Base-by-base conservation (phyloP, 1,140 invertebrate genomes). In the Calephelis virginiensis region DNA sequence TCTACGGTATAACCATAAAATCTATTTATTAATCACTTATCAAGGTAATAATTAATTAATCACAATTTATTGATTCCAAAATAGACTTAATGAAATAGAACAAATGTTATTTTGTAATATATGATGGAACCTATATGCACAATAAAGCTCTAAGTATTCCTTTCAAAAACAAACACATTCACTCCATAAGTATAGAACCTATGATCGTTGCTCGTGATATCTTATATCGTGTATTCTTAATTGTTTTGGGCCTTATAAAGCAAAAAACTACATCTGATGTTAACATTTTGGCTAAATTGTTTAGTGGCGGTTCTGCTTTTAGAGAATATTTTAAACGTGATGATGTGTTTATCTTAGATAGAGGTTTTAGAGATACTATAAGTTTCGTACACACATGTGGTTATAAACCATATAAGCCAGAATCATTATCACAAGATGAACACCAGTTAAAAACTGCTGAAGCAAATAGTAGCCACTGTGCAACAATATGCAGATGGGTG, bases 141-240 rank as follows among this genome's bases (percentile, higher is more conserved):
- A 47, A 12, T 6, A 48, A 48, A 70, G 64, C 50, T 46, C 13
- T 49, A 67, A 70, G 17, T 70, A 63, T 45, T 13, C 56, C 40
- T 70, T 60, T 13, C 43, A 68, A 47, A 68, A 68, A 50, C 17
- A 68, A 28, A 64, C 61, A 7, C 63, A 68, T 37, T 67, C 47
- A n/a, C n/a, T 48, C 6, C 47, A 48, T 48, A 48, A 2, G 28
- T 2, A 28, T 28, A 28, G 28, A 28, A 28, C 28, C 28, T 28
- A 47, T 71, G 12, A 48, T 71, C 17, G 62, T 62, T 5, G 62
- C 60, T 11, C 53, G 53, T 14, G 62, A 67, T 63, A 61, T 64
- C 17, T 4, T 28, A 28, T 28, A 28, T n/a, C n/a, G n/a, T 49
- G 61, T 38, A 70, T 70, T 50, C 8, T 70, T n/a, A 46, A 70